phyloP scores from a whole-genome alignment of 2,888 invertebrate species.

The Abrostola triplasia region DNA sequence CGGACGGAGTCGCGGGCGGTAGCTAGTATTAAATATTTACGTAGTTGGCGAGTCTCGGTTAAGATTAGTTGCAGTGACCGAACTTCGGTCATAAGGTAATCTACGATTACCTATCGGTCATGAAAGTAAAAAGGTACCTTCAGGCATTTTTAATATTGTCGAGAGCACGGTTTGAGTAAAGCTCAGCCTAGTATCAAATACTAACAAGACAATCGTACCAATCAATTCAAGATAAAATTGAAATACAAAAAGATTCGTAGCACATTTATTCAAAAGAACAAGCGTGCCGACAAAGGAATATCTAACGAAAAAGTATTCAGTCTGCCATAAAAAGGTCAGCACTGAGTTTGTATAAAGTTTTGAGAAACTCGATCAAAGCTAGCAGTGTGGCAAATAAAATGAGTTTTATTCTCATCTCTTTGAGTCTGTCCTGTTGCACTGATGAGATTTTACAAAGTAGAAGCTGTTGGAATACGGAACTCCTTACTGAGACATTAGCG shows the following conservation, averaged over 20 bases:
- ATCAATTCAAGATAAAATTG: background rate
- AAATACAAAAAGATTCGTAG: background rate
- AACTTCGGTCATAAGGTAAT: too few species aligned
- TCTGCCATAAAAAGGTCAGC: conserved; percentile 15
- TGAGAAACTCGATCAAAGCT: conserved; percentile 14
- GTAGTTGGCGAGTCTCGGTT: too few species aligned
- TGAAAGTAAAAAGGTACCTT: too few species aligned
- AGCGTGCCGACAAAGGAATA: conserved; percentile 5
- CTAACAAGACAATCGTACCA: background rate
- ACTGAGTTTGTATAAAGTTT: conserved; percentile 20
- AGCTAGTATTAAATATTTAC: too few species aligned
- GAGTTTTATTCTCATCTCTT: conserved; percentile 7
- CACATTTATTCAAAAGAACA: conserved; percentile 2
- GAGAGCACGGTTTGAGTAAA: too few species aligned
- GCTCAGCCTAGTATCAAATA: background rate
- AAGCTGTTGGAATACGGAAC: too few species aligned
- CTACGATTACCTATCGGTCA: too few species aligned
- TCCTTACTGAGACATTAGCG: too few species aligned
- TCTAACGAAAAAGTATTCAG: conserved; percentile 6
- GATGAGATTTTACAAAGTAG: background rate
- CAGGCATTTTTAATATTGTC: too few species aligned
- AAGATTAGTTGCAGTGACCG: too few species aligned
- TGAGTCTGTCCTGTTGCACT: background rate
- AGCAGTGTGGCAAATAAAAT: conserved; percentile 6
- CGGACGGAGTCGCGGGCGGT: too few species aligned